Base-by-base conservation (phyloP, 2,113 vertebrate species). In the Oreochromis niloticus region DNA sequence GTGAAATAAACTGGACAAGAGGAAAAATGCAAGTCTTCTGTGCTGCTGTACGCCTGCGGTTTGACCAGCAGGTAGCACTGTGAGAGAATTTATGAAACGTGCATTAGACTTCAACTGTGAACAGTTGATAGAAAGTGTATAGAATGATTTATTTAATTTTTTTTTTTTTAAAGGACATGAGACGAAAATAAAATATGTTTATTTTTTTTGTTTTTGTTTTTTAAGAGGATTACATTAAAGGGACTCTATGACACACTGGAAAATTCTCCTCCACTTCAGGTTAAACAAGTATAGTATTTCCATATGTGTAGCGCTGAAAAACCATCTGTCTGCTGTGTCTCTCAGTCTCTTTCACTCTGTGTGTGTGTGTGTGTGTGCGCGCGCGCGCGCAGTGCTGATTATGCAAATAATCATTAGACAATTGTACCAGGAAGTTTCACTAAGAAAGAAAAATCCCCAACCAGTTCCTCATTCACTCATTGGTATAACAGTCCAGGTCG, bases 361-460 rank as follows among this genome's bases (percentile, higher is more conserved):
- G 13, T 54, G 5, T 55, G 3, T 61, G 10, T 34, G 17, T 71
- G 9, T 57, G 52, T 24, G 22, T 22, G 22, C 22, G 22, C 2
- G 22, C 22, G 22, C 7, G 27, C 16, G 57, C 17, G 68, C 48
- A 63, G 41, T 82, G 90, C 84, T 88, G 84, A 88, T 87, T 87
- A 93, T 95, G 93, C 92, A 95, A 95, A 95, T 92, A 91, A 91
- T 88, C 84, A 93, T 95, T 93, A 89, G 90, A 94, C 93, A 94
- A 88, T 90, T 90, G 90, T 88, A 95, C 90, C 93, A 95, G 95
- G 95, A 95, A 95, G 95, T 93, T 92, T 87, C 52, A 82, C 87
- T 36, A 80, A 89, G 83, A 89, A 81, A 84, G 24, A 87, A 90
- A 93, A 94, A 79, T 36, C 85, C 89, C 92, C 89, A 0, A 12